Conservation (phyloP, 2,113 vertebrate species). For the Puntigrus tetrazona region DNA sequence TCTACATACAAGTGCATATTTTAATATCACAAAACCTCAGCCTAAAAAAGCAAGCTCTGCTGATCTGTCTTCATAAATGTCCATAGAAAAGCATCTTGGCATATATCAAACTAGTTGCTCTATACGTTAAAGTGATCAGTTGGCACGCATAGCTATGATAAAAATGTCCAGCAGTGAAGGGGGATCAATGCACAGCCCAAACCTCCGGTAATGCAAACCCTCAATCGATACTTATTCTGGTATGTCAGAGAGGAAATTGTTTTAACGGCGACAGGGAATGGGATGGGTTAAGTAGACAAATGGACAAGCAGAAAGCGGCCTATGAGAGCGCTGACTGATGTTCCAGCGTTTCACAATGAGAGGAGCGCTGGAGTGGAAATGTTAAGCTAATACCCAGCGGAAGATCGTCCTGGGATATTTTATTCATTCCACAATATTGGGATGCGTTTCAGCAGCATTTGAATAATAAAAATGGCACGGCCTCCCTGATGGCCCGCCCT, state of each 20-base stretch:
- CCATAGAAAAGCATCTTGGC: not conserved
- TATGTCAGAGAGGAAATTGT: constrained; percentile 58
- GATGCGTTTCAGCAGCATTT: constrained; percentile 52
- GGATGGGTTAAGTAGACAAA: constrained; percentile 45
- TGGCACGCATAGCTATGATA: constrained; percentile 34
- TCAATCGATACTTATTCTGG: constrained; percentile 53
- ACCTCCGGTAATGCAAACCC: constrained; percentile 56
- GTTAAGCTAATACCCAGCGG: constrained; percentile 45
- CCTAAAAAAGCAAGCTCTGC: not conserved
- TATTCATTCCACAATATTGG: constrained; percentile 50
- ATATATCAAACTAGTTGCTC: constrained; percentile 9
- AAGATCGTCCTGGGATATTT: constrained; percentile 56
- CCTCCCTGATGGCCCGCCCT: constrained; percentile 34
- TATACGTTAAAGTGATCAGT: constrained; percentile 19
- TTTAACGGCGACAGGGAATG: constrained; percentile 52
- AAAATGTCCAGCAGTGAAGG: constrained; percentile 55
- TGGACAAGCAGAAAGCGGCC: constrained; percentile 25
- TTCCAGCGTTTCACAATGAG: constrained; percentile 43
- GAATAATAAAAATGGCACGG: constrained; percentile 53
- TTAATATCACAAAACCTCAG: not conserved
- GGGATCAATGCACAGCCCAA: constrained; percentile 48
- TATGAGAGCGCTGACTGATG: constrained; percentile 44
- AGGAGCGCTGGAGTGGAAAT: constrained; percentile 35
- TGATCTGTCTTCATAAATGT: not conserved
- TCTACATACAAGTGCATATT: not conserved